phyloP scores from a whole-genome alignment of 2,888 invertebrate species.

The Sesia bembeciformis region DNA sequence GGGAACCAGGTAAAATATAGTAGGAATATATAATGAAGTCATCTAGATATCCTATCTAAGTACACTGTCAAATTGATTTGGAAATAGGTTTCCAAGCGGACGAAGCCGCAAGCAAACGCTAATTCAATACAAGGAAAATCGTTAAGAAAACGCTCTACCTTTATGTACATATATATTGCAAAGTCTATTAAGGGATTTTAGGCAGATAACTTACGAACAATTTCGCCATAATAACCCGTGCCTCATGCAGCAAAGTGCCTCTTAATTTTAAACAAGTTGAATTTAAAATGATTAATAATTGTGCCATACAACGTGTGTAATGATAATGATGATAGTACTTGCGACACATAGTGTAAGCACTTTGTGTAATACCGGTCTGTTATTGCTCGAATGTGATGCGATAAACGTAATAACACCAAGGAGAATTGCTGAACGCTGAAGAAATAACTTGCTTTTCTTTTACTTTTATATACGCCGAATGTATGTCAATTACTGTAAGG shows the following conservation, averaged over 20 bases:
- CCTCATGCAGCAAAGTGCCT: slow-evolving; percentile 13
- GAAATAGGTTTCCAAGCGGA: too few relatives aligned
- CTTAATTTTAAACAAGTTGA: slow-evolving; percentile 18
- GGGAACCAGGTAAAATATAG: too few relatives aligned
- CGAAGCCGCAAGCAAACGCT: too few relatives aligned
- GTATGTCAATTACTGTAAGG: not conserved
- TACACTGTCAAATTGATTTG: too few relatives aligned
- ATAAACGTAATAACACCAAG: not conserved
- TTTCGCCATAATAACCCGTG: slow-evolving; percentile 8
- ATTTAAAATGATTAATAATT: slow-evolving; percentile 14
- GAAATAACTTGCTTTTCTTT: not conserved
- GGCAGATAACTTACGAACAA: slow-evolving; percentile 4
- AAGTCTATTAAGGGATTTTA: not conserved
- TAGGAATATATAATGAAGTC: too few relatives aligned
- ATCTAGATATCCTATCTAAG: too few relatives aligned
- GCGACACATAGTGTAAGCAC: not conserved
- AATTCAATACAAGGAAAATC: too few relatives aligned
- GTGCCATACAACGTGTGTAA: not conserved
- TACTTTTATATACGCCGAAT: not conserved
- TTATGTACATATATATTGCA: too few relatives aligned
- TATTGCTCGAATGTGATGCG: not conserved
- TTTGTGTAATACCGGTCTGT: not conserved
- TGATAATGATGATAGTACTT: not conserved
- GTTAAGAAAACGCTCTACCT: too few relatives aligned
- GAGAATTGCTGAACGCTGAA: not conserved